Conservation (phyloP, 2,797 vertebrate species). For the Gambelia wislizenii region DNA sequence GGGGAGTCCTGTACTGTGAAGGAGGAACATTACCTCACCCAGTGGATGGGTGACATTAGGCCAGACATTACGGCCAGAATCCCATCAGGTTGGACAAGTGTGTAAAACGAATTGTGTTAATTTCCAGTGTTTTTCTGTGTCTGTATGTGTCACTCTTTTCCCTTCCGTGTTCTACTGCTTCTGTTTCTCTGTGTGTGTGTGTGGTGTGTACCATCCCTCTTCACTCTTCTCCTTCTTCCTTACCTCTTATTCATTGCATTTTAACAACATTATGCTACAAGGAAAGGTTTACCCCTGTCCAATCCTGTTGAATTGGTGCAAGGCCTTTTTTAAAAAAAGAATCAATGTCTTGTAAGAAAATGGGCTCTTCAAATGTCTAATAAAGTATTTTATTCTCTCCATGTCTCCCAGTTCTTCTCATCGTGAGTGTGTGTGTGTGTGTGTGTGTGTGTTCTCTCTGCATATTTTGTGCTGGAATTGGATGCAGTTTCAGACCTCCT, state of each 20-base stretch:
- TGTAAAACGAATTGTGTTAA: neutral
- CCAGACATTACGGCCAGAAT: neutral
- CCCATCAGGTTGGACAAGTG: neutral
- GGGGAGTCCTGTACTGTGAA: neutral
- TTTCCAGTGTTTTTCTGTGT: neutral
- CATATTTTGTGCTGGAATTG: too few species aligned
- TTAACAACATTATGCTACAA: neutral
- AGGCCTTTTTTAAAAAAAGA: neutral
- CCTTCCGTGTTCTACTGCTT: too few species aligned
- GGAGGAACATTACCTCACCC: too few species aligned
- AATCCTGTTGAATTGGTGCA: accelerated
- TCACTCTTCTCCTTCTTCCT: neutral
- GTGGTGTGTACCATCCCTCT: too few species aligned
- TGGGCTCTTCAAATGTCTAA: conserved; percentile 1
- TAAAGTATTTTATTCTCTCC: conserved; percentile 31
- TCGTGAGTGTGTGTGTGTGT: neutral
- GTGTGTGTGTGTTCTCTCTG: neutral
- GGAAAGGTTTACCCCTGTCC: accelerated
- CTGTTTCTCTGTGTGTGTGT: neutral
- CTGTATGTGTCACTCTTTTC: neutral
- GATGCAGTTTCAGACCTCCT: too few species aligned
- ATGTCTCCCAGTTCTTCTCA: neutral
- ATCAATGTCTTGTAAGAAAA: neutral
- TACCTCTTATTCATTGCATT: neutral
- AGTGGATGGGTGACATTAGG: neutral